Evolutionary conservation across 1,140 invertebrate genomes (phyloP).

Genomic region (Portunus trituberculatus): DNA sequence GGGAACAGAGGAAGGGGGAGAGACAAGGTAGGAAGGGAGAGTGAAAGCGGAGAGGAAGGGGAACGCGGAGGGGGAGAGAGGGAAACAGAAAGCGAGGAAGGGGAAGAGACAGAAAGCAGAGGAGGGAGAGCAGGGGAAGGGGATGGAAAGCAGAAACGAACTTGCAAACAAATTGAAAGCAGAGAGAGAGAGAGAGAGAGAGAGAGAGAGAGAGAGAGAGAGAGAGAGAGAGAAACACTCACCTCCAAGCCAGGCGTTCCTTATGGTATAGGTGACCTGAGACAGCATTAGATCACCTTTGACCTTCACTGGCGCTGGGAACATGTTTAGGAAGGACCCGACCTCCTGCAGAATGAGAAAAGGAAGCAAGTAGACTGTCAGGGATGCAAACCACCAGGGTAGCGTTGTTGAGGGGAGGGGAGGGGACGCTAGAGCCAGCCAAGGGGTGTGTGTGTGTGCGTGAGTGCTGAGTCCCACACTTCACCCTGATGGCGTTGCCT

Average conservation of each 20-base stretch:
- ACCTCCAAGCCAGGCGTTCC: not conserved
- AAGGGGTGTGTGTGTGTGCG: too few species aligned
- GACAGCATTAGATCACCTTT: not conserved
- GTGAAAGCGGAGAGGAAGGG: not conserved
- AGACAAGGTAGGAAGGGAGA: not conserved
- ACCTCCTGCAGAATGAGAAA: not conserved
- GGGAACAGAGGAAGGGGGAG: not conserved
- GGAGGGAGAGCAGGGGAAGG: not conserved
- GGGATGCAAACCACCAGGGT: not conserved
- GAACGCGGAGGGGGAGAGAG: not conserved
- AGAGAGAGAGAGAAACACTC: not conserved
- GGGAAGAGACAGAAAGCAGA: not conserved
- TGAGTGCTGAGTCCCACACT: not conserved
- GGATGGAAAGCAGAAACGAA: slow-evolving; percentile 1
- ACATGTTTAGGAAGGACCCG: not conserved
- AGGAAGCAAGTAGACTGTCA: not conserved
- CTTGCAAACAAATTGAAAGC: slow-evolving; percentile 9
- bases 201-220: slow-evolving; percentile 11
- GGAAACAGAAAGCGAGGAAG: too few species aligned
- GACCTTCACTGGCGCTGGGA: not conserved
- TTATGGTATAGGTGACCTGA: not conserved
- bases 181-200: slow-evolving; percentile 20
- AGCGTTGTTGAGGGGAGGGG: not conserved
- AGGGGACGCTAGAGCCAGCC: not conserved
- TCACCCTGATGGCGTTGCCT: not conserved